These are phyloP conservation scores for Yoshiicerus persimilis DNA, from an alignment of 1,140 invertebrate species.

Conservation along the genomic window DNA sequence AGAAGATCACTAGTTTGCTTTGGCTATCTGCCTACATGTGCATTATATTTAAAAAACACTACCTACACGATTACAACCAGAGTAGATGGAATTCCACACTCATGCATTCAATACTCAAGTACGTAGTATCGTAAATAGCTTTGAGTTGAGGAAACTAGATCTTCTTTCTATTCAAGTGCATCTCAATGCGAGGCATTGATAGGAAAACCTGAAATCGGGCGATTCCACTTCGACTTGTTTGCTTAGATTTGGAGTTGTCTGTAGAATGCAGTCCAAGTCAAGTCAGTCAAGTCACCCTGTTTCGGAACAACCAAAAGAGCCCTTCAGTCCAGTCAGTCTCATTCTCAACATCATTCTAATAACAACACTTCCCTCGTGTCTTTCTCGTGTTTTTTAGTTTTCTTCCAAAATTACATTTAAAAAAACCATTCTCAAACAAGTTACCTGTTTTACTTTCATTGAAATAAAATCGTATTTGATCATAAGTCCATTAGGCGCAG, in stretches of 20 bases:
- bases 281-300: not conserved
- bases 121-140: slow-evolving; percentile 1
- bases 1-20: not conserved
- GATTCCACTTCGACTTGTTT: slow-evolving; percentile 19
- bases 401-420: too few species aligned
- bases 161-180: slow-evolving; percentile 5
- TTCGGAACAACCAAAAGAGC: not conserved
- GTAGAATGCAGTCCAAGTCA: not conserved
- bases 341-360: not conserved
- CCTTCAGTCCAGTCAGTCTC: not conserved
- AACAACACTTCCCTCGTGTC: not conserved
- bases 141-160: slow-evolving; percentile 3
- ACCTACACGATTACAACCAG: not conserved
- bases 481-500: too few species aligned
- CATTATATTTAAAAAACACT: not conserved
- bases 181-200: not conserved
- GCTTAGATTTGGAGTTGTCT: not conserved
- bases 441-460: too few species aligned
- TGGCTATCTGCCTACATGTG: not conserved
- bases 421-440: too few species aligned
- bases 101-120: not conserved
- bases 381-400: not conserved
- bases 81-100: not conserved
- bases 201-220: slow-evolving; percentile 21
- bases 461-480: too few species aligned